These are phyloP conservation scores for Ficedula albicollis DNA, from an alignment of 2,797 vertebrate species.

Conservation along the genomic window DNA sequence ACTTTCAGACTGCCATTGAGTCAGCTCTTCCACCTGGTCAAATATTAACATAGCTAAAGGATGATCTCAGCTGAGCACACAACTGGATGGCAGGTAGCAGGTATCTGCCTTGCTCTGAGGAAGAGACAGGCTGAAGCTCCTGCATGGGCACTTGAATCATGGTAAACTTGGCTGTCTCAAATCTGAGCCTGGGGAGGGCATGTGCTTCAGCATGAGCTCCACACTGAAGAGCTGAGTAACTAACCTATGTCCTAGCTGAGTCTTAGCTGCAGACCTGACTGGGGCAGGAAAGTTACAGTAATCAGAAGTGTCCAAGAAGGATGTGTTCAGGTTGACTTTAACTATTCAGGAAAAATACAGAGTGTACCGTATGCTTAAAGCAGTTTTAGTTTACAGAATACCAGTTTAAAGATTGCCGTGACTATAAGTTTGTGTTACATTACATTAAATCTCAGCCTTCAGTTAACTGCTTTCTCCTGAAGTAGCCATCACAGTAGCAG, in stretches of 20 bases:
- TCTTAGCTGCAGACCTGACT: background rate
- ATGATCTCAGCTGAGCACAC: background rate
- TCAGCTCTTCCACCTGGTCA: background rate
- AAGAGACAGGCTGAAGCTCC: background rate
- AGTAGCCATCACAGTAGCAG: background rate
- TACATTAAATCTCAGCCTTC: background rate
- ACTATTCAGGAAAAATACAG: background rate
- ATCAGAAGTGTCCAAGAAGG: background rate
- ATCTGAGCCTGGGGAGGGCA: background rate
- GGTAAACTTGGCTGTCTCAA: background rate
- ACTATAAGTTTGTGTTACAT: background rate
- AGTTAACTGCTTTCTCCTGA: background rate
- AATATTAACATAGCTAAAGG: background rate
- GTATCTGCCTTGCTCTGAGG: background rate
- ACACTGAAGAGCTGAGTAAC: background rate
- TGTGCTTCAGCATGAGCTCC: background rate
- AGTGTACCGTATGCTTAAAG: background rate
- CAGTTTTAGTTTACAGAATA: background rate
- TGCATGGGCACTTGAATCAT: background rate
- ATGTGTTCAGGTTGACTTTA: background rate
- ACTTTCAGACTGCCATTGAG: background rate
- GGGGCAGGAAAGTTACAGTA: background rate
- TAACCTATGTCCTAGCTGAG: background rate
- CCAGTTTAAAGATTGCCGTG: background rate
- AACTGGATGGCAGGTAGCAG: background rate